Percentiles rank a stretch among this genome's conserved stretches.
Conservation (phyloP, 2,888 invertebrate genomes). For the Ischnura elegans region DNA sequence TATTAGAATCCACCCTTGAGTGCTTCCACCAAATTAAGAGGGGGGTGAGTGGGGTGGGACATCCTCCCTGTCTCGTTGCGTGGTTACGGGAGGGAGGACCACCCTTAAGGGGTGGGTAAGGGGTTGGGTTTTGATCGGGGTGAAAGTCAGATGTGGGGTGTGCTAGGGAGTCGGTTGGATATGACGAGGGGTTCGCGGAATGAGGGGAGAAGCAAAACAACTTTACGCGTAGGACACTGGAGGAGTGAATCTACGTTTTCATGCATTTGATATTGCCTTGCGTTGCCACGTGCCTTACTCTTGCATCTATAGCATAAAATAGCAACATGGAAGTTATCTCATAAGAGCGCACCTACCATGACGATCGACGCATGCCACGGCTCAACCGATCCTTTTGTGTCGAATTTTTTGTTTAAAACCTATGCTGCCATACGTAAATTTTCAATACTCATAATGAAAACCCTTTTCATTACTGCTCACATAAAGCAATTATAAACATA, state of each 20-base stretch:
- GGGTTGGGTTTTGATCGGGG: background rate
- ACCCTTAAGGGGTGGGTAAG: too few relatives aligned
- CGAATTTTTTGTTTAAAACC: too few relatives aligned
- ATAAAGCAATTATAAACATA: too few relatives aligned
- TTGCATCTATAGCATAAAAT: conserved; percentile 39
- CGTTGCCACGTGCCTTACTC: too few relatives aligned
- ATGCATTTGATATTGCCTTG: too few relatives aligned
- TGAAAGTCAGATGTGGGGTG: conserved; percentile 32
- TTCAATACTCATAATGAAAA: too few relatives aligned
- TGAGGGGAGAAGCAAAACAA: background rate
- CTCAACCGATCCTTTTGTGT: too few relatives aligned
- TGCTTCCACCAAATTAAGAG: conserved; percentile 64
- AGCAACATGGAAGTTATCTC: background rate
- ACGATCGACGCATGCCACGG: too few relatives aligned
- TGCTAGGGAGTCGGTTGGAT: background rate
- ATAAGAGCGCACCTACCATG: background rate
- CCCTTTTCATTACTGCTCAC: too few relatives aligned
- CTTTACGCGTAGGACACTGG: background rate
- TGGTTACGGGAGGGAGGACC: conserved; percentile 59
- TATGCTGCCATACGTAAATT: too few relatives aligned
- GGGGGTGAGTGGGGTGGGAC: background rate
- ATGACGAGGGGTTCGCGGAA: background rate
- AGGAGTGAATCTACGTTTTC: too few relatives aligned
- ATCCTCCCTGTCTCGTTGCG: conserved; percentile 43
- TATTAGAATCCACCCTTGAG: conserved; percentile 64